Evolutionary conservation across 2,888 invertebrate species (phyloP).

Genomic region (Xylota segnis): DNA sequence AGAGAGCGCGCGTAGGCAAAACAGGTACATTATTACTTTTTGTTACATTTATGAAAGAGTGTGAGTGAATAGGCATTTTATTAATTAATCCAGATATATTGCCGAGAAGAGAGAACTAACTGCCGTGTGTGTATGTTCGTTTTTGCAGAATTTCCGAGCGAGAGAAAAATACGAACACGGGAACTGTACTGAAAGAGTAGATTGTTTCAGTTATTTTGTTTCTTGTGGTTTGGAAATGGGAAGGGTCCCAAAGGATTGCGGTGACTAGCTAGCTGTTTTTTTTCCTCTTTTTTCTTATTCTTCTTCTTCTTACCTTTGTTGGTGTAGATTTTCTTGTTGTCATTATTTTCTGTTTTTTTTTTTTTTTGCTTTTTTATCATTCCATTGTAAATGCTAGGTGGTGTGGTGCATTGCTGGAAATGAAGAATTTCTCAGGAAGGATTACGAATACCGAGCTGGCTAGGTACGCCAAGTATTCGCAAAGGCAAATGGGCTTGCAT

Average conservation of each 20-base stretch:
- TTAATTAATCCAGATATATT: conserved; percentile 41
- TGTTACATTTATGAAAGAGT: conserved; percentile 19
- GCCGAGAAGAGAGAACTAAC: conserved; percentile 20
- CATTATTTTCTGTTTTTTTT: not conserved
- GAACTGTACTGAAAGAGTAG: conserved; percentile 13
- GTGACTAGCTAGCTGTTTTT: not conserved
- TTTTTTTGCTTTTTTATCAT: conserved; percentile 17
- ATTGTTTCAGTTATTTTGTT: not conserved
- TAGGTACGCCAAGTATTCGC: too few relatives aligned
- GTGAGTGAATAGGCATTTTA: conserved; percentile 35
- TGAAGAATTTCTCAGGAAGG: conserved; percentile 33
- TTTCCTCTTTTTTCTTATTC: not conserved
- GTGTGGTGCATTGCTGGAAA: conserved; percentile 19
- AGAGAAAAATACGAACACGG: conserved; percentile 22
- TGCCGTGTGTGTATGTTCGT: not conserved
- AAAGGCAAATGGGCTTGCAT: too few relatives aligned
- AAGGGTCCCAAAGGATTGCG: conserved; percentile 47
- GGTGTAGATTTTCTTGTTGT: not conserved
- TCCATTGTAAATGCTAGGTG: too few relatives aligned
- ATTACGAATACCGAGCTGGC: too few relatives aligned
- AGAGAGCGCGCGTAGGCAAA: conserved; percentile 25
- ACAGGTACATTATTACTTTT: conserved; percentile 35
- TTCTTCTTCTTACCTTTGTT: not conserved
- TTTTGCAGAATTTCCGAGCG: not conserved
- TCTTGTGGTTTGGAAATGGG: conserved; percentile 13